Evolutionary conservation across 2,888 invertebrate species (phyloP).

Genomic region (Cheilosia variabilis): DNA sequence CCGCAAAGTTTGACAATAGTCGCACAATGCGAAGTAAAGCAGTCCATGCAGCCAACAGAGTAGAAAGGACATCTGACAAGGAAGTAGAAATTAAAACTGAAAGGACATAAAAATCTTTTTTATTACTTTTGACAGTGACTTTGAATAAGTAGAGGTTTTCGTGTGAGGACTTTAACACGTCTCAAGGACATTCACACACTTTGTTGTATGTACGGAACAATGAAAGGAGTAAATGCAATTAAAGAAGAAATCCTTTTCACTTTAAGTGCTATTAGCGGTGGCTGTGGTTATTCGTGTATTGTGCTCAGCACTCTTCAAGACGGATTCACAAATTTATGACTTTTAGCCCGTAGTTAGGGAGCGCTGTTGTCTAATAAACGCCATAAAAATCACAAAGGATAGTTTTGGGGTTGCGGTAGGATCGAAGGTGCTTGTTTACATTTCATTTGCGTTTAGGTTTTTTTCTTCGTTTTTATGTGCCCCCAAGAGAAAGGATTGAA

Average conservation of each 20-base stretch:
- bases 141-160: constrained; percentile 39
- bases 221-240: constrained; percentile 46
- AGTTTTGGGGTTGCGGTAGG: constrained; percentile 29
- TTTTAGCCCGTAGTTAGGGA: constrained; percentile 29
- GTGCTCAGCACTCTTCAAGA: constrained; percentile 4
- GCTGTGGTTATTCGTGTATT: constrained; percentile 6
- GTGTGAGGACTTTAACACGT: constrained; percentile 39
- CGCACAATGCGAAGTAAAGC: background rate
- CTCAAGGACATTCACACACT: constrained; percentile 50
- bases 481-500: constrained; percentile 18
- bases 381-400: constrained; percentile 25
- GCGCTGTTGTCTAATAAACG: constrained; percentile 44
- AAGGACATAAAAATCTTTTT: constrained; percentile 40
- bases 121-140: constrained; percentile 57
- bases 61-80: constrained; percentile 23
- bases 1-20: constrained; percentile 32
- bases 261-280: constrained; percentile 38
- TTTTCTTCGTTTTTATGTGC: constrained; percentile 22
- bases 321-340: constrained; percentile 50
- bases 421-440: constrained; percentile 57
- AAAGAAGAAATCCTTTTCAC: constrained; percentile 29
- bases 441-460: constrained; percentile 41
- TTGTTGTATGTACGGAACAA: background rate
- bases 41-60: no score
- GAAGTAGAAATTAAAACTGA: background rate